Conservation (phyloP, 92 coral and sea anemone genomes). For the Epizoanthus fatuus region DNA sequence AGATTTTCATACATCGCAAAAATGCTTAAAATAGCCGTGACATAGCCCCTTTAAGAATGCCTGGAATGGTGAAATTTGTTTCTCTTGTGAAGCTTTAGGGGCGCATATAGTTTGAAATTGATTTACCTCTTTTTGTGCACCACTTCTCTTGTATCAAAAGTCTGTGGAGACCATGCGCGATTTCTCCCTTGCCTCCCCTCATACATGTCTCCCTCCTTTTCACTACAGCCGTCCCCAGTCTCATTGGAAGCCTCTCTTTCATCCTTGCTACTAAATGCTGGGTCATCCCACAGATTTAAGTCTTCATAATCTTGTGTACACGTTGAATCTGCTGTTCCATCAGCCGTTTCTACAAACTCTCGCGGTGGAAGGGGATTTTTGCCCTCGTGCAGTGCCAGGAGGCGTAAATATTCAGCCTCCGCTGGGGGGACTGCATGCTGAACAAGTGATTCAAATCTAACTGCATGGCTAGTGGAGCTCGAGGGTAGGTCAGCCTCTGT, state of each 20-base stretch:
- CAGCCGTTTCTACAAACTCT: not conserved
- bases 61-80: not conserved
- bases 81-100: not conserved
- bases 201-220: not conserved
- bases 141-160: not conserved
- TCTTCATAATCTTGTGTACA: constrained; percentile 31
- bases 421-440: not conserved
- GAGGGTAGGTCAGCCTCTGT: constrained; percentile 25
- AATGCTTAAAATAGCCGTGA: no score
- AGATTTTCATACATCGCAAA: no score
- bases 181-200: not conserved
- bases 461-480: not conserved
- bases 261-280: constrained; percentile 8
- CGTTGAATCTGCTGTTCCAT: constrained; percentile 18
- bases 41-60: no score
- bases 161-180: not conserved
- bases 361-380: not conserved
- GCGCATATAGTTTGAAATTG: not conserved
- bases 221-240: not conserved
- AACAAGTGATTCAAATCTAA: not conserved
- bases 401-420: not conserved
- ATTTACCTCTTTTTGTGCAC: not conserved
- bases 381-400: not conserved
- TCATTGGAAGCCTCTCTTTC: not conserved
- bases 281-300: constrained; percentile 33